Base-by-base conservation (phyloP, 2,888 invertebrate species). In the Agrenia bidenticulata region DNA sequence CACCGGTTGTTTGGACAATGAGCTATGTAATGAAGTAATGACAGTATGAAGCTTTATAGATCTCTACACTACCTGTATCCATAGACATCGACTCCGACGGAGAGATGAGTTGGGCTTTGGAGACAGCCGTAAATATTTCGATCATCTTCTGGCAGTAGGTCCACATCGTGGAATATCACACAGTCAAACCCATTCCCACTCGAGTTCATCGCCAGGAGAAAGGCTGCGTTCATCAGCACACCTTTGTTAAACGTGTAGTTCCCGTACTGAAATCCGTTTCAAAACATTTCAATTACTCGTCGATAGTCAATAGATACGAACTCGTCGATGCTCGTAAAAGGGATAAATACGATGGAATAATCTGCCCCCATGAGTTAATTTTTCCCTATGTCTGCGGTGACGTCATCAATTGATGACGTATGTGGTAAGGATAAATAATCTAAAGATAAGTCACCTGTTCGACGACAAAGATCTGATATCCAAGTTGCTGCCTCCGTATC, bases 71-170 rank as follows among this genome's bases (percentile, higher is more conserved):
- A 90, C 91, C 84, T 88, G 81, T 89, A 92, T 75, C 87, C 85
- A 76, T 90, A 86, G 75, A 88, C 89, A 81, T 94, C 91, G 63
- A 95, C 88, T 24, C 94, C 91, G 0, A 91, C 94, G 49, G 94
- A 94, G 90, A 95, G 91, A 80, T 96, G 96, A 62, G 94, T 81
- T 0, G 95, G 95, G 79, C 93, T 92, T 61, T 88, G 85, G 2
- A 94, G 93, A 80, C 96, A 96, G 32, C 88, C 89, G 82, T 96
- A 97, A 68, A 95, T 81, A 82, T 96, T 96, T 72, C 92, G 83
- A 78, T 94, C 92, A 81, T 96, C 92, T 78, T 95, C 88, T 0
- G 96, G 96, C 77, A 97, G 82, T 66, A 97, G 85, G 81, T 97
- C 96, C 56, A 97, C 93, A 81, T 97, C 96, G 82, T 97, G 96